phyloP scores from a whole-genome alignment of 2,888 invertebrate species.

The Antitype chi region DNA sequence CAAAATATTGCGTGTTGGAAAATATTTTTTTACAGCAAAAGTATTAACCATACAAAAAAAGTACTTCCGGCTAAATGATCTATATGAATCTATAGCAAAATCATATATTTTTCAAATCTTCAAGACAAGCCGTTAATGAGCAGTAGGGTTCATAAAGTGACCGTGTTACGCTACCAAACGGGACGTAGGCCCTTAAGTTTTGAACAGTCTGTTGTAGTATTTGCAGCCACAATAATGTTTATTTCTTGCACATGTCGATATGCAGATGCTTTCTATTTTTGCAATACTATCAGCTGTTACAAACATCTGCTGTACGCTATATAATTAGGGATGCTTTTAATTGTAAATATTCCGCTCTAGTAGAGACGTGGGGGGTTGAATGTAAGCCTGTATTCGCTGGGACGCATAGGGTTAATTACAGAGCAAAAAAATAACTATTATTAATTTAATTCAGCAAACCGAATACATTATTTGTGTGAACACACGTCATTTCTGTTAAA shows the following conservation, averaged over 20 bases:
- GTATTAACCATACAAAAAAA: too few species aligned
- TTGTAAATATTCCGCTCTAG: neutral
- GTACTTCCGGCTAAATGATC: too few species aligned
- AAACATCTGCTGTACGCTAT: conserved; percentile 37
- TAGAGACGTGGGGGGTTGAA: neutral
- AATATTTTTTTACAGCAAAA: too few species aligned
- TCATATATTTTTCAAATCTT: too few species aligned
- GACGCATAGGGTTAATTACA: neutral
- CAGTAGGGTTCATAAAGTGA: too few species aligned
- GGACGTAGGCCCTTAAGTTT: too few species aligned
- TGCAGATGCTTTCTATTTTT: conserved; percentile 30
- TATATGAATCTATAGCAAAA: too few species aligned
- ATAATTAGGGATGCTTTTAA: conserved; percentile 23
- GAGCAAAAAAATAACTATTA: neutral
- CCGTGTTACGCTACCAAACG: too few species aligned
- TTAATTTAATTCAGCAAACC: conserved; percentile 3
- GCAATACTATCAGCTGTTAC: conserved; percentile 34
- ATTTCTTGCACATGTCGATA: neutral
- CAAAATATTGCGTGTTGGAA: too few species aligned
- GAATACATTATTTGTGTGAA: neutral
- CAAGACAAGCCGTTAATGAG: too few species aligned
- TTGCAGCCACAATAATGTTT: neutral
- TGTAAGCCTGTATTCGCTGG: neutral
- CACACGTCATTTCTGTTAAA: neutral
- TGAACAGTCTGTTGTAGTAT: neutral